Evolutionary conservation across 2,113 vertebrate species (phyloP), one percentile per base, ranked within the genome.

Genomic region (Todiramphus chloris): DNA sequence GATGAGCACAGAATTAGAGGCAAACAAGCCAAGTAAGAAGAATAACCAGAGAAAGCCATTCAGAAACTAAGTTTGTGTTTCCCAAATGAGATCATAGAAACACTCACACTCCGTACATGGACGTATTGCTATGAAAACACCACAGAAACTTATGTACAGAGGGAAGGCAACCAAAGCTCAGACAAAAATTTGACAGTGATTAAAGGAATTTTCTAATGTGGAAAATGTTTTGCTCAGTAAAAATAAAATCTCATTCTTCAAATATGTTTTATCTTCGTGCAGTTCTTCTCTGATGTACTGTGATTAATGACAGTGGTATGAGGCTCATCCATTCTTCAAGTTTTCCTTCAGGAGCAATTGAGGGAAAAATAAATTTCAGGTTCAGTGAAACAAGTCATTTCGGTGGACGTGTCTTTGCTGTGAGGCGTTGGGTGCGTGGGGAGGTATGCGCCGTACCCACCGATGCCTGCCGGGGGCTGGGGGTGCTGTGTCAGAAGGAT

Each of bases 401-500:
- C 15, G 18, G 67, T 39, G 43, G 12, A 39, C 23, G 44, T 10
- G 21, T 53, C 37, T 31, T 9, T 60, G 64, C 72, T n/a, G 31
- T 6, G 8, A 4, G 6, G 0, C 2, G 31, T 4, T 27, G 56
- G 15, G 35, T 35, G 7, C 1, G 16, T 6, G 5, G 3, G 41
- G 56, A 12, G 2, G 24, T 33, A 11, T 13, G 6, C 12, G 6
- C 16, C 2, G 1, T 6, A 31, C 9, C 4, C 5, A 30, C 10
- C 0, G 3, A 25, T 10, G 48, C 15, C 27, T 33, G n/a, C 24
- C 5, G 3, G 37, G 28, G 50, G 37, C 55, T 59, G 20, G 28
- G 53, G 13, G 24, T 35, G 59, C 56, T 53, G 62, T 41, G 68
- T 16, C 14, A 30, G 35, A 28, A 35, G 62, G 35, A 11, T 15